Base-by-base conservation (phyloP, 1,140 invertebrate species). In the Drosophila simulans region DNA sequence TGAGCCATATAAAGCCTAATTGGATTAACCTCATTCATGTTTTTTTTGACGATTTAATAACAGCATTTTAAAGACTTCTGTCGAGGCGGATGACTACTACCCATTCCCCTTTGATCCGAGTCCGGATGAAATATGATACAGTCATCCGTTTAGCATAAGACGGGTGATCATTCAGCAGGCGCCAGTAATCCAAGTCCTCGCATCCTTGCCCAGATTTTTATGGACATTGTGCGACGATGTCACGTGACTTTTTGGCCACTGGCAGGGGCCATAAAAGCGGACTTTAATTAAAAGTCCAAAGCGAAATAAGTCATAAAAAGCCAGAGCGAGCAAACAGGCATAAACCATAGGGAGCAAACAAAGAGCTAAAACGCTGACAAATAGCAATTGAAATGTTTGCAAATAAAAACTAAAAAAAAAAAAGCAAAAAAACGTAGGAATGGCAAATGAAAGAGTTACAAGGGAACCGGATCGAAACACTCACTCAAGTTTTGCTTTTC, bases 341-440 rank as follows among this genome's bases (percentile, higher is more conserved):
- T 68, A 59, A 77, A 60, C 49, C 68, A 54, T 60, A 63, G 31
- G 35, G 43, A 53, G 58, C 63, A 53, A 66, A 72, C 43, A 42
- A 27, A 35, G 39, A 63, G 43, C 72, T 40, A 46, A 74, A 75
- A 52, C 20, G 73, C 53, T 58, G 62, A 56, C 42, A 77, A 77
- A 59, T 59, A 58, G 15, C 54, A 58, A 66, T 34, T 52, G 48
- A 76, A 76, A 76, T 76, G 71, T 75, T 76, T 51, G 71, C 60
- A 54, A 65, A 76, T 54, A 76, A 68, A 77, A 77, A 59, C 35
- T 37, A 49, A 68, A 55, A 68, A 45, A 68, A 45, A 45, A 68
- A 68, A 17, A 17, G 17, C 17, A 55, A 69, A 22, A 37, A 54
- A 66, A 15, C 27, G 20, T 45, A 48, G 39, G 49, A 70, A 69